Evolutionary conservation across 2,113 vertebrate genomes (phyloP), one percentile per base, ranked within the genome.

Genomic region (Argyrosomus japonicus): DNA sequence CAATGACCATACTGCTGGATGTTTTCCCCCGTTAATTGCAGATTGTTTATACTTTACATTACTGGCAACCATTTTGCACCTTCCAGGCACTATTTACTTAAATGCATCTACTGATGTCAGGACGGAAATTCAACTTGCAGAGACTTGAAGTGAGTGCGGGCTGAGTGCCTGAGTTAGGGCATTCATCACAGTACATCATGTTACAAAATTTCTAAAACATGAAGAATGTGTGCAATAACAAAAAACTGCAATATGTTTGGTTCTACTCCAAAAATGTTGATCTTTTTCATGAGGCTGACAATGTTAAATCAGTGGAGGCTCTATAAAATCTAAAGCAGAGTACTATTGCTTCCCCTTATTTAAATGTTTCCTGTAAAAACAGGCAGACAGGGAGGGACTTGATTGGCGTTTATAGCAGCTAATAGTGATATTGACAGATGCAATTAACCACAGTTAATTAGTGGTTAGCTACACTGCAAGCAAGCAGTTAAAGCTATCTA

Each of bases 21-120:
- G 79, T 88, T 85, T 73, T 12, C 19, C 61, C 40, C 5, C n/a
- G 19, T 54, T 50, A 1, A 15, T 3, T 64, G 75, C 65, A 58
- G 9, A 73, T 64, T 64, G 8, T 17, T n/a, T 11, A 3, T 19
- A 25, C n/a, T 51, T 74, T n/a, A 25, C 18, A 63, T 48, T 67
- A 47, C 4, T 43, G 11, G 27, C 51, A 50, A 57, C 7, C 40
- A 5, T 25, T 29, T 29, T 6, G 13, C 43, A 23, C 21, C 48
- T 13, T 75, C 29, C 27, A 51, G 70, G 53, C 48, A 19, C 25
- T 3, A 53, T 3, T 40, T 2, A 2, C 9, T 40, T 23, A 0
- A 51, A 40, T 63, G n/a, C 47, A 21, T 58, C 54, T 1, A 11
- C 18, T 6, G 5, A 27, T 4, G 21, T 70, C 43, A 25, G 3